A percentile compares a stretch with the other conserved stretches of the same genome.
phyloP scores from a whole-genome alignment of 2,888 invertebrate species.

The Macrophya alboannulata region DNA sequence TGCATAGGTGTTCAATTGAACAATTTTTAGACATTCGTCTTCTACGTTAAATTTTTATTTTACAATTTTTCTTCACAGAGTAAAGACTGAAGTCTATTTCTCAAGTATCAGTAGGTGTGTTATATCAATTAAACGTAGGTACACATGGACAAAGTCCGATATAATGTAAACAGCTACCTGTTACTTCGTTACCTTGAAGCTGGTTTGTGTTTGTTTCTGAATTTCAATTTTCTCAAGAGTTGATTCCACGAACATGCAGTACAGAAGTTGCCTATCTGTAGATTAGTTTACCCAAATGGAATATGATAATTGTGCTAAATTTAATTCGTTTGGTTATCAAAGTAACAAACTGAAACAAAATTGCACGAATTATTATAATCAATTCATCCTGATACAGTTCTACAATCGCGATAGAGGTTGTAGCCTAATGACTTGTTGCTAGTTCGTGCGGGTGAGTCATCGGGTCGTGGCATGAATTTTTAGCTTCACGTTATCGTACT shows the following conservation, averaged over 20 bases:
- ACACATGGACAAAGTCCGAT: neutral
- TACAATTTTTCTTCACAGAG: neutral
- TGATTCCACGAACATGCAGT: neutral
- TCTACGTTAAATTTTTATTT: neutral
- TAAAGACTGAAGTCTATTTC: neutral
- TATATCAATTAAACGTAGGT: too few relatives aligned
- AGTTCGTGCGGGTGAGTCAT: neutral
- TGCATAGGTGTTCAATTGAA: neutral
- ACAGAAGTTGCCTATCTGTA: neutral
- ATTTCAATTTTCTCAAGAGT: neutral
- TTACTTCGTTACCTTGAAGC: neutral
- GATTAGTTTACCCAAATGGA: neutral
- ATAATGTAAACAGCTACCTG: neutral
- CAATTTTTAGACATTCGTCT: neutral
- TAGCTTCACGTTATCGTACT: neutral
- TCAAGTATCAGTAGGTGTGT: neutral
- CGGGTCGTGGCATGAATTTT: neutral
- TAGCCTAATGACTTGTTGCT: neutral
- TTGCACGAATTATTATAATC: neutral
- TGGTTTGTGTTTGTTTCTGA: neutral
- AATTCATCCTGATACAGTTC: neutral
- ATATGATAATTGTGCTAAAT: neutral
- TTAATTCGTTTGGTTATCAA: neutral
- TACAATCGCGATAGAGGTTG: neutral
- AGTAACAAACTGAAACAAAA: neutral